Evolutionary conservation across 2,888 invertebrate genomes (phyloP).

Genomic region (Atethmia centrago): DNA sequence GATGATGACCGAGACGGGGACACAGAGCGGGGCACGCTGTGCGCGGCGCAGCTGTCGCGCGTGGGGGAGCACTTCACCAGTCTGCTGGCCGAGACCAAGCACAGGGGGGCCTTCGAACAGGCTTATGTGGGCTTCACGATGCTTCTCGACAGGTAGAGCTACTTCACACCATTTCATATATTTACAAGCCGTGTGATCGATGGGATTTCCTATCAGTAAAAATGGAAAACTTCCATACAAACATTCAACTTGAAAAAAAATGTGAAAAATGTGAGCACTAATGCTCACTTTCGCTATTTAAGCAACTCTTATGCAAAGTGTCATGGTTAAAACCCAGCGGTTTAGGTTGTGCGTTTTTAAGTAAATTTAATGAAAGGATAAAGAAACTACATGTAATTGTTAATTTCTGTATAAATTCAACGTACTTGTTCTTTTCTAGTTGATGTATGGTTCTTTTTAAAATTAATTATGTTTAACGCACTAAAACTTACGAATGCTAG

Average conservation of each 20-base stretch:
- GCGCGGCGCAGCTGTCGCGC: conserved; percentile 85
- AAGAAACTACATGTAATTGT: background rate
- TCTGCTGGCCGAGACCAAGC: conserved; percentile 94
- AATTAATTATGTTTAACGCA: too few species aligned
- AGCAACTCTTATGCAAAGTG: too few species aligned
- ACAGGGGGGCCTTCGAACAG: conserved; percentile 99
- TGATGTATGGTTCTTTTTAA: too few species aligned
- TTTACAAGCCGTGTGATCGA: background rate
- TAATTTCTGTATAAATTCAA: background rate
- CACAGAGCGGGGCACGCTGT: conserved; percentile 75
- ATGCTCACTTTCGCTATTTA: too few species aligned
- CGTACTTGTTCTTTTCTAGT: background rate
- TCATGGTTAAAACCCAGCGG: too few species aligned
- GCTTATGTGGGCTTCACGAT: conserved; percentile 96
- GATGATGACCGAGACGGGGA: conserved; percentile 51
- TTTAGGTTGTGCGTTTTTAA: too few species aligned
- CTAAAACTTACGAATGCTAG: too few species aligned
- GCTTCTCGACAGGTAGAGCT: conserved; percentile 91
- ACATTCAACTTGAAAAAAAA: too few species aligned
- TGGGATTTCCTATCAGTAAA: too few species aligned
- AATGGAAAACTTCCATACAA: too few species aligned
- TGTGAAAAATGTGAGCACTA: too few species aligned
- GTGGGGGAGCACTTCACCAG: conserved; percentile 93
- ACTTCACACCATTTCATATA: background rate
- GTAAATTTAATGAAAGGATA: too few species aligned